Base-by-base conservation (phyloP, 2,888 invertebrate genomes). In the Drosophila mimetica region DNA sequence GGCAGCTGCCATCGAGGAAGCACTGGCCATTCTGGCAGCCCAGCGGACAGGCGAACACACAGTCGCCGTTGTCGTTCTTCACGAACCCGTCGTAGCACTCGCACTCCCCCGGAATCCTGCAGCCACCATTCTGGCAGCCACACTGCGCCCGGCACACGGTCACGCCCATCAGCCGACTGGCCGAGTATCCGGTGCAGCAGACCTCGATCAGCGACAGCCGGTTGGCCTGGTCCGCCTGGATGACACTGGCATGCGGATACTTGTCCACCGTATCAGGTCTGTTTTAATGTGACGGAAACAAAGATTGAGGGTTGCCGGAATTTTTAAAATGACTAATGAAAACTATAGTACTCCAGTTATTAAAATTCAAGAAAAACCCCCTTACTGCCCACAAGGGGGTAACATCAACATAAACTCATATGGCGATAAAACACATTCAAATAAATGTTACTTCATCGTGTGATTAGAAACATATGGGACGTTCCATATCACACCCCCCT, bases 161-260 rank as follows among this genome's bases (percentile, higher is more conserved):
- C 2, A 71, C 74, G 13, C 85, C 84, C 8, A 51, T 71, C 39
- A 83, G 70, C 0, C 85, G 77, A 11, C 79, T 76, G 11, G 86
- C 61, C 14, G 59, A 73, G 65, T 94, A 96, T n/a, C 96, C 96
- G 0, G 93, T 92, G 88, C 96, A 96, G 87, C 96, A 96, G 32
- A 94, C 93, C 71, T 94, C 93, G 80, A 95, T 94, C 52, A 93
- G 93, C 75, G 94, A 94, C 59, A 94, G 92, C 22, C 93, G 93
- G 13, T 93, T 91, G 14, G 93, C 91, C 1, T 94, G 67, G 36
- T 91, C 90, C 22, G 73, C 52, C 46, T 90, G 90, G 14, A 88
- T 79, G 22, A 65, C 46, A 13, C 71, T 76, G 2, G 86, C 77
- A 22, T 74, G 55, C 20, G 83, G 47, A 58, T 89, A 82, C 79